Conservation (phyloP, 2,888 invertebrate species). For the Trissonchulus latispiculum region DNA sequence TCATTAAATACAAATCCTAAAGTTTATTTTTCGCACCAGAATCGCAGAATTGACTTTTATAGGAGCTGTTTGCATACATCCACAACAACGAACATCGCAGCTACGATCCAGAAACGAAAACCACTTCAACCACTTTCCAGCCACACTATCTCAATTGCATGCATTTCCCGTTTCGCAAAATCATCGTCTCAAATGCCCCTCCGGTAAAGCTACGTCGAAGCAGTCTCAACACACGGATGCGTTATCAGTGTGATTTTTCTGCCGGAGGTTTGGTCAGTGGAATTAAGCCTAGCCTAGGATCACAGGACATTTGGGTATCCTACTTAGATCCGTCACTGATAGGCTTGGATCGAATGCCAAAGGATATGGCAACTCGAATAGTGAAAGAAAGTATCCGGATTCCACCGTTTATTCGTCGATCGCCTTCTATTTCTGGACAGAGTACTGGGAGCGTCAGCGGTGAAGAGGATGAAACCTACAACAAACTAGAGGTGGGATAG, state of each 20-base stretch:
- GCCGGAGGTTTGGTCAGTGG: conserved; percentile 14
- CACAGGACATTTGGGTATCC: conserved; percentile 21
- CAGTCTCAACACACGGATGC: background rate
- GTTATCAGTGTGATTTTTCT: conserved; percentile 5
- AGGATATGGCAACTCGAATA: background rate
- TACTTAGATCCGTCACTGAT: conserved; percentile 18
- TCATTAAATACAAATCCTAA: no score
- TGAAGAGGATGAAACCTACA: background rate
- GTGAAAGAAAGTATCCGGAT: conserved; percentile 13
- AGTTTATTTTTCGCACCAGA: no score
- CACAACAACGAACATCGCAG: background rate
- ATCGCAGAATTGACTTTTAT: no score
- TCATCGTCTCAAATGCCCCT: conserved; percentile 24
- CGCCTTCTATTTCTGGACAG: background rate
- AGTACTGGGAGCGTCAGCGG: background rate
- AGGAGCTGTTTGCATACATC: conserved; percentile 15
- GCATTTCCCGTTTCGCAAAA: conserved; percentile 18
- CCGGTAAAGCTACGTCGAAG: conserved; percentile 22
- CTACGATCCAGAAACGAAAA: conserved; percentile 11
- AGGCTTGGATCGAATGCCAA: conserved; percentile 17
- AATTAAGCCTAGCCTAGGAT: conserved; percentile 12
- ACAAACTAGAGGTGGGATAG: background rate
- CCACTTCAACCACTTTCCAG: background rate
- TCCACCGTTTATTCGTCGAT: background rate
- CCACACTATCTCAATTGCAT: conserved; percentile 22